Conservation (phyloP, 2,888 invertebrate genomes). For the Ellobium chinense region DNA sequence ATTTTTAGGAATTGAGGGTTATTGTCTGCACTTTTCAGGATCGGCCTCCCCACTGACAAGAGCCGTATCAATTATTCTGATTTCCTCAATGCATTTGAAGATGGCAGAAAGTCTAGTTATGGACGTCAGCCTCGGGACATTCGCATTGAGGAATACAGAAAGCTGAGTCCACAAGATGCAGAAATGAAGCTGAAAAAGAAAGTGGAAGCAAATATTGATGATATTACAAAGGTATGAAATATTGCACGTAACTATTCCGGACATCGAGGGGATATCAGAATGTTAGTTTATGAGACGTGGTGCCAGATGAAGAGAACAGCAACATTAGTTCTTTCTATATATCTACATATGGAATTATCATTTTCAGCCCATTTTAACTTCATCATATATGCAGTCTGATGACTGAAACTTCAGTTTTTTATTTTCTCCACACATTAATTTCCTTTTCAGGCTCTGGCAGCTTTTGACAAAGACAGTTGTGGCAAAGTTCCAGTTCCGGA, state of each 20-base stretch:
- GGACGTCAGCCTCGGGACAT: conserved; percentile 57
- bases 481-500: conserved; percentile 66
- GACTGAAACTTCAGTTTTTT: not conserved
- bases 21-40: conserved; percentile 62
- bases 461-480: conserved; percentile 71
- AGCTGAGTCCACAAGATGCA: conserved; percentile 66
- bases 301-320: too few species aligned
- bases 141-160: conserved; percentile 59
- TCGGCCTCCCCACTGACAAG: conserved; percentile 66
- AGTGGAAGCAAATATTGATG: conserved; percentile 64
- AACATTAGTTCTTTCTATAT: too few species aligned
- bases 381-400: not conserved
- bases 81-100: conserved; percentile 76
- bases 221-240: conserved; percentile 73
- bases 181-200: conserved; percentile 65
- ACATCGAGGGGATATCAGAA: too few species aligned
- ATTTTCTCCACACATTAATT: not conserved
- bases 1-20: too few species aligned
- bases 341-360: too few species aligned
- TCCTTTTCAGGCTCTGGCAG: conserved; percentile 70
- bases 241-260: too few species aligned
- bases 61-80: conserved; percentile 71
- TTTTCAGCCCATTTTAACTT: not conserved
- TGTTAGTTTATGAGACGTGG: too few species aligned
- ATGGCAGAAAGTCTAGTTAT: conserved; percentile 73